phyloP scores from a whole-genome alignment of 2,888 invertebrate species.

The Gonocerus acuteangulatus region DNA sequence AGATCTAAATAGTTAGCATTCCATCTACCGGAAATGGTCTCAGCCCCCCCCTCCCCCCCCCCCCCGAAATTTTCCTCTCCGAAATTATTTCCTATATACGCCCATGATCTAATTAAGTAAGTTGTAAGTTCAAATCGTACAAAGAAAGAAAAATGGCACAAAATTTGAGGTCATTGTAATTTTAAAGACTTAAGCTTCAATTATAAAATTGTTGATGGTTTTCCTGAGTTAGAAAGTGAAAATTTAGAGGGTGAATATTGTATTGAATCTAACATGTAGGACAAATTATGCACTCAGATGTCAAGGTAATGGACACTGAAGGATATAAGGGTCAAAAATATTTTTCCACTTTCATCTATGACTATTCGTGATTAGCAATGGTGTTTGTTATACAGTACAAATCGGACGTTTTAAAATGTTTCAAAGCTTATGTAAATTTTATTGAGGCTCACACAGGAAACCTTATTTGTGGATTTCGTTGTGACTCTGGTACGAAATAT shows the following conservation, averaged over 20 bases:
- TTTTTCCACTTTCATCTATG: neutral
- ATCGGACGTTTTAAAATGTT: neutral
- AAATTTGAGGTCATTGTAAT: constrained; percentile 2
- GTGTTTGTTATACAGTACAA: neutral
- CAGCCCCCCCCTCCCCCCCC: no score
- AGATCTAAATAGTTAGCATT: no score
- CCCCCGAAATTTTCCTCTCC: no score
- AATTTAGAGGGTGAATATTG: constrained; percentile 13
- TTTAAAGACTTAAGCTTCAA: neutral
- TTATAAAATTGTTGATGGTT: neutral
- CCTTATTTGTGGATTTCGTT: constrained; percentile 3
- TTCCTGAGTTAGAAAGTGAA: neutral
- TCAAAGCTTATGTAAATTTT: constrained; percentile 8
- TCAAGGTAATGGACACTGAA: neutral
- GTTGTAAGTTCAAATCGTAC: constrained; percentile 17
- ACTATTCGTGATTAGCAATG: neutral
- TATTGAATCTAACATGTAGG: constrained; percentile 28
- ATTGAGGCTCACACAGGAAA: neutral
- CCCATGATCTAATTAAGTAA: no score
- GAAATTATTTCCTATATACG: no score
- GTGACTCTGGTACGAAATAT: neutral
- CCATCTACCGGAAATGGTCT: no score
- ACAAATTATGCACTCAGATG: neutral
- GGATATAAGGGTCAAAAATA: constrained; percentile 4
- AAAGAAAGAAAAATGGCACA: constrained; percentile 25